Evolutionary conservation across 2,797 vertebrate species (phyloP), one percentile per base, ranked within the genome.

Genomic region (Rhodeus uyekii): DNA sequence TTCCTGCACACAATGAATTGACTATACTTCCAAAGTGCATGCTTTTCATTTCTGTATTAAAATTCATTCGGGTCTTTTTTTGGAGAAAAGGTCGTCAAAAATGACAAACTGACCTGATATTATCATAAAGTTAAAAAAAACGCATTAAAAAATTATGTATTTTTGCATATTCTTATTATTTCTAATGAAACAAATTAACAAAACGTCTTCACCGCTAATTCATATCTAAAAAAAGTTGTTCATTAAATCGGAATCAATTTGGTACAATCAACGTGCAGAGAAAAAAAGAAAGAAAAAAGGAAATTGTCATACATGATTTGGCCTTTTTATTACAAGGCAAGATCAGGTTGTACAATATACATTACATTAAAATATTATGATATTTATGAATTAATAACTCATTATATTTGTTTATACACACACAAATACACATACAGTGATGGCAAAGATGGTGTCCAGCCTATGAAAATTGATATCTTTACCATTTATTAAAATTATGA

Each of bases 201-300:
- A 44, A 44, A 18, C 24, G 2, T 19, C 8, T 69, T 58, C 27
- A 58, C 4, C 6, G n/a, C 10, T 1, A 55, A 55, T 24, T 24
- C 2, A 24, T 55, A 55, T 55, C 24, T 55, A 0, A n/a, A 55
- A 24, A n/a, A 10, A 3, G 13, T 13, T 2, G 24, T 58, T 12
- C 10, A 58, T 1, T 3, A 67, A 69, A 46, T 58, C 22, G n/a
- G 8, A 48, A 46, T 6, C 48, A 67, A 44, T 27, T 8, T 69
- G 8, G 0, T 19, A 3, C 10, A 44, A 12, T 2, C 24, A 19
- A 69, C 27, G 46, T 29, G 1, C 8, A 42, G 7, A 24, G 16
- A 39, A 7, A 29, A 4, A 2, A 2, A 9, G 3, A 9, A 10
- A 1, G 10, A 16, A 36, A 34, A 1, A 1, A 8, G 0, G 9